A percentile compares a stretch with the other conserved stretches of the same genome.
Conservation (phyloP, 1,140 invertebrate genomes). For the Trachelipus rathkii region DNA sequence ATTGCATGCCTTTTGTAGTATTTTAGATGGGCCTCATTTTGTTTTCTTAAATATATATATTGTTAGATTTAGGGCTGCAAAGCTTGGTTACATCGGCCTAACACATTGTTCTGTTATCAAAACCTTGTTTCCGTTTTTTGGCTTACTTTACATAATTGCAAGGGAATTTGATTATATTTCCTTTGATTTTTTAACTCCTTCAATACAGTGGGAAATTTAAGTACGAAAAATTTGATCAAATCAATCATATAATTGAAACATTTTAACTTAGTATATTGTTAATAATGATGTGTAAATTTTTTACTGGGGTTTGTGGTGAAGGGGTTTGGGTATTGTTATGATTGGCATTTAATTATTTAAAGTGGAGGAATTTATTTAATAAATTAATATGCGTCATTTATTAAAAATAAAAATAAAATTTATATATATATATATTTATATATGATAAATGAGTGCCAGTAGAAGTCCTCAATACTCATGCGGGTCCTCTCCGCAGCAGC, state of each 20-base stretch:
- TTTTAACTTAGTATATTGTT: too few species aligned
- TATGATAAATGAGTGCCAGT: background rate
- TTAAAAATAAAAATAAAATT: too few species aligned
- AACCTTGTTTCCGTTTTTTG: too few species aligned
- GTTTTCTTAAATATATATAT: background rate
- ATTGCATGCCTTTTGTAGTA: background rate
- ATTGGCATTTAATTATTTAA: constrained; percentile 1
- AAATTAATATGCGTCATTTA: background rate
- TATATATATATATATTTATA: too few species aligned
- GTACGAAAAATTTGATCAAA: too few species aligned
- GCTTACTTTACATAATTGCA: too few species aligned
- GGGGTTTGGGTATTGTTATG: background rate
- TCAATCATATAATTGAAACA: too few species aligned
- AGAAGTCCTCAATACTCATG: background rate
- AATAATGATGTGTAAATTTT: background rate
- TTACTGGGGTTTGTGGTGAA: background rate
- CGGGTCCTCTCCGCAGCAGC: constrained; percentile 23
- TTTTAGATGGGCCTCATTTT: background rate
- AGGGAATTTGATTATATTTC: background rate
- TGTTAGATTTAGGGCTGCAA: background rate
- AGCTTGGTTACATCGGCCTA: constrained; percentile 11
- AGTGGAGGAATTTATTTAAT: background rate
- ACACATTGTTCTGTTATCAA: too few species aligned
- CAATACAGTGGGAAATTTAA: background rate
- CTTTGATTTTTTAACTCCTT: background rate